Conservation (phyloP, 2,888 invertebrate genomes). For the Hirtodrosophila duncani region DNA sequence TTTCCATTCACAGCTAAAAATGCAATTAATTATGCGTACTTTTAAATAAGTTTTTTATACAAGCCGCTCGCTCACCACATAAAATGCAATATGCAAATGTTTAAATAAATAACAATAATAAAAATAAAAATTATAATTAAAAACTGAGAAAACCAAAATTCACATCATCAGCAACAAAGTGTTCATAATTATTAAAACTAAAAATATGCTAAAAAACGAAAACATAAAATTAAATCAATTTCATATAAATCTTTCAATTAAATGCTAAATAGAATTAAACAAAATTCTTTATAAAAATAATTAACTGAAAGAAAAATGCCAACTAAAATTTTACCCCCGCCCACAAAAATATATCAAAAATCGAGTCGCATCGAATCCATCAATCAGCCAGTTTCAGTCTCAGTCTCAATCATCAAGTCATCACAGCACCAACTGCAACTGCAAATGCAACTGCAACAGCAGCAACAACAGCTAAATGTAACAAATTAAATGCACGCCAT, state of each 20-base stretch:
- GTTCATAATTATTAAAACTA: conserved; percentile 51
- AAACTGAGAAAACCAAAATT: conserved; percentile 18
- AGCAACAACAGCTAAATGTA: conserved; percentile 43
- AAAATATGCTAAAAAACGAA: conserved; percentile 23
- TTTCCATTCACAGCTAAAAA: conserved; percentile 21
- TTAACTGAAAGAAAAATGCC: conserved; percentile 41
- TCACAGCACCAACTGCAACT: conserved; percentile 27
- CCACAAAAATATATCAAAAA: conserved; percentile 38
- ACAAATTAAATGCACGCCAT: conserved; percentile 44
- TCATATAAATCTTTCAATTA: conserved; percentile 6
- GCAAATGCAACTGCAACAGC: conserved; percentile 7
- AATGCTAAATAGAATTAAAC: conserved; percentile 43
- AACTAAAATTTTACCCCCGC: conserved; percentile 43
- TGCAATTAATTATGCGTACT: conserved; percentile 25
- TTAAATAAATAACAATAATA: conserved; percentile 37
- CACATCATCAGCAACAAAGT: conserved; percentile 47
- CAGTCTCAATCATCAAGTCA: conserved; percentile 63
- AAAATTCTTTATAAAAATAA: conserved; percentile 24
- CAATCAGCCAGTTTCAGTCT: conserved; percentile 53
- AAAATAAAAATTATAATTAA: conserved; percentile 20
- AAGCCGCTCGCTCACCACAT: conserved; percentile 27
- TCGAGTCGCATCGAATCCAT: conserved; percentile 44
- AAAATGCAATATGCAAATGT: conserved; percentile 53
- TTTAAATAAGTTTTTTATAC: conserved; percentile 39
- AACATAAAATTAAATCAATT: not conserved